Evolutionary conservation across 2,888 invertebrate genomes (phyloP).

Genomic region (Venustoraphidia nigricollis): DNA sequence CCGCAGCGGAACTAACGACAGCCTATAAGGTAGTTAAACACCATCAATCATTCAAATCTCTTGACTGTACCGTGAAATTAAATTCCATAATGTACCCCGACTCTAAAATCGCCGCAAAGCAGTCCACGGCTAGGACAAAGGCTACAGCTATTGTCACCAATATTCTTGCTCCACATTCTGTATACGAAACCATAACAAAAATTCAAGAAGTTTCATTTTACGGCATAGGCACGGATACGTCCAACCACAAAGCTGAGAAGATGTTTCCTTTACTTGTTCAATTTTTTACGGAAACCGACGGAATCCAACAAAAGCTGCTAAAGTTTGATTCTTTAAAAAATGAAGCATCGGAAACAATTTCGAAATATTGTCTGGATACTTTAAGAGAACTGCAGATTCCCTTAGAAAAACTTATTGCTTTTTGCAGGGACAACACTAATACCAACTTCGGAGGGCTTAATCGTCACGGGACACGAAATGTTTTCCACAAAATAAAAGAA

Average conservation of each 20-base stretch:
- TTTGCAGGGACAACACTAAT: constrained; percentile 19
- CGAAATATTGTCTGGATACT: constrained; percentile 12
- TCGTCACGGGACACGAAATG: constrained; percentile 12
- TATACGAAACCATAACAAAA: background rate
- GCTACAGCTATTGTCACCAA: constrained; percentile 6
- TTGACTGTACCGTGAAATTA: constrained; percentile 5
- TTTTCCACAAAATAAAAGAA: constrained; percentile 13
- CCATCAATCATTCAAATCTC: constrained; percentile 2
- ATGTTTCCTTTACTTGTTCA: constrained; percentile 17
- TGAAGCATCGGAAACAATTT: constrained; percentile 15
- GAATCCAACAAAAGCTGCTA: constrained; percentile 13
- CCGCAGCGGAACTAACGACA: constrained; percentile 2
- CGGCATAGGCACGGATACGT: constrained; percentile 15
- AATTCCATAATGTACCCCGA: constrained; percentile 4
- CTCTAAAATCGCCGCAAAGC: constrained; percentile 4
- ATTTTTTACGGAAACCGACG: constrained; percentile 14
- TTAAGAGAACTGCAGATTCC: constrained; percentile 10
- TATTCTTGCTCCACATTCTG: constrained; percentile 1
- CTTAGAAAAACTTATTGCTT: constrained; percentile 15
- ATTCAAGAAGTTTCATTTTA: constrained; percentile 10
- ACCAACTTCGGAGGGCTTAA: constrained; percentile 19
- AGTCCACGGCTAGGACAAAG: constrained; percentile 6
- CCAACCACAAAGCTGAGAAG: constrained; percentile 14
- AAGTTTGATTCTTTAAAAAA: constrained; percentile 12
- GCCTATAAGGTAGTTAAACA: constrained; percentile 1